A percentile compares a stretch with the other conserved stretches of the same genome.
phyloP scores from a whole-genome alignment of 1,140 invertebrate species.

The Aphaenogaster ashmeadi region DNA sequence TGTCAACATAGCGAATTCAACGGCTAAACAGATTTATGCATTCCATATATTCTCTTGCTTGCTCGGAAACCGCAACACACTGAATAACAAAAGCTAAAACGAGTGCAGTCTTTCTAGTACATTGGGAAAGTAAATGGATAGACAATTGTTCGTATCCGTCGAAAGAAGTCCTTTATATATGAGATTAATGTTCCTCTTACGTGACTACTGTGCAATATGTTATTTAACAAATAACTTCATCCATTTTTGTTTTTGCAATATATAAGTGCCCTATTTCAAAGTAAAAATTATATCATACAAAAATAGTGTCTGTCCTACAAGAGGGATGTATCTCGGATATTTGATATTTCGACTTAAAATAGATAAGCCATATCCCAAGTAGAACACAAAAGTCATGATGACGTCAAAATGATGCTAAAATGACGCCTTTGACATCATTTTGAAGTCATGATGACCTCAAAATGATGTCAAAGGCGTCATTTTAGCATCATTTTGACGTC shows the following conservation, averaged over 20 bases:
- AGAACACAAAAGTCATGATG: too few relatives aligned
- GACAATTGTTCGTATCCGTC: slow-evolving; percentile 45
- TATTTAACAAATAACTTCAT: slow-evolving; percentile 1
- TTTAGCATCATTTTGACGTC: too few relatives aligned
- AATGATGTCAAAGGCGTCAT: too few relatives aligned
- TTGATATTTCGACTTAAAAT: not conserved
- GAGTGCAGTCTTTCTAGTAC: slow-evolving; percentile 49
- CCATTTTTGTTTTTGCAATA: not conserved
- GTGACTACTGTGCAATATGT: not conserved
- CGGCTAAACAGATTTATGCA: slow-evolving; percentile 63
- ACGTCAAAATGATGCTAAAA: too few relatives aligned
- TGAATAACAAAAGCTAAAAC: slow-evolving; percentile 55
- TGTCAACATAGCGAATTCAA: slow-evolving; percentile 62
- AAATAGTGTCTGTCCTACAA: too few relatives aligned
- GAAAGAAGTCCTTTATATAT: slow-evolving; percentile 11
- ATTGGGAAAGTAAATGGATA: slow-evolving; percentile 32
- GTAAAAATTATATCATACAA: not conserved
- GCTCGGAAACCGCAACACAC: slow-evolving; percentile 47
- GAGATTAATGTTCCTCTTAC: slow-evolving; percentile 12
- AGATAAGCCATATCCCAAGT: not conserved
- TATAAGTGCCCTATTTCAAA: not conserved
- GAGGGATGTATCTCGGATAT: not conserved
- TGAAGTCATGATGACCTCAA: too few relatives aligned
- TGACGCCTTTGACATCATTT: too few relatives aligned
- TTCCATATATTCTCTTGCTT: slow-evolving; percentile 59